These are phyloP conservation scores for Hippoglossus hippoglossus DNA, from an alignment of 2,797 vertebrate species.

Conservation along the genomic window DNA sequence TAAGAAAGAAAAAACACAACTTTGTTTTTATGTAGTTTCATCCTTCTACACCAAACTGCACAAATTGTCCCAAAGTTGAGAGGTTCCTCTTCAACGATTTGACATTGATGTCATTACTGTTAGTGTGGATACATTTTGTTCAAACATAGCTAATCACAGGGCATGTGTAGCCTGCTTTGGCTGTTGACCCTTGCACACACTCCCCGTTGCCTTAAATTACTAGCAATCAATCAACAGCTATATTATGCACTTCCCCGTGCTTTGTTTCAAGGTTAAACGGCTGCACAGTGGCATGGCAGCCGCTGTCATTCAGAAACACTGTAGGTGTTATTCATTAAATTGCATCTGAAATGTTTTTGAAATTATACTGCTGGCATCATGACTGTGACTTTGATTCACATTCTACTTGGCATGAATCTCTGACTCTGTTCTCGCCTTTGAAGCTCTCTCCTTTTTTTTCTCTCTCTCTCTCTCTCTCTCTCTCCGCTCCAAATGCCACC, in stretches of 20 bases:
- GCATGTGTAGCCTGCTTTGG: not conserved
- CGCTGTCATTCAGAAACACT: slow-evolving; percentile 34
- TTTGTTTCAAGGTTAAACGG: slow-evolving; percentile 48
- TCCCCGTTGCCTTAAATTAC: not conserved
- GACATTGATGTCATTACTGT: not conserved
- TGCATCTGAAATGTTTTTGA: slow-evolving; percentile 44
- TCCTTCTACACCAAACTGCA: no score
- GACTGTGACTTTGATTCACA: slow-evolving; percentile 63
- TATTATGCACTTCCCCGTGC: slow-evolving; percentile 1
- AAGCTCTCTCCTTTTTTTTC: slow-evolving; percentile 23
- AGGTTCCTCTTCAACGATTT: no score
- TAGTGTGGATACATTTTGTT: not conserved
- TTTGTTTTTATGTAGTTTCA: no score
- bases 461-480: slow-evolving; percentile 9
- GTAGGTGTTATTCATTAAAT: slow-evolving; percentile 42
- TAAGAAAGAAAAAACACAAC: no score
- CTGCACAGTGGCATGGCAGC: slow-evolving; percentile 7
- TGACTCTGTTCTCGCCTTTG: slow-evolving; percentile 57
- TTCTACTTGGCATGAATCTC: slow-evolving; percentile 54
- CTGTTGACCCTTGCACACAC: slow-evolving; percentile 1
- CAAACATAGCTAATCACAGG: not conserved
- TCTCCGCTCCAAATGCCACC: slow-evolving; percentile 52
- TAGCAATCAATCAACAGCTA: slow-evolving; percentile 1
- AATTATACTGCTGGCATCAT: slow-evolving; percentile 31
- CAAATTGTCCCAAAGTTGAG: no score